These are phyloP conservation scores for Lasioglossum lativentre DNA, from an alignment of 2,888 invertebrate genomes.

Conservation along the genomic window DNA sequence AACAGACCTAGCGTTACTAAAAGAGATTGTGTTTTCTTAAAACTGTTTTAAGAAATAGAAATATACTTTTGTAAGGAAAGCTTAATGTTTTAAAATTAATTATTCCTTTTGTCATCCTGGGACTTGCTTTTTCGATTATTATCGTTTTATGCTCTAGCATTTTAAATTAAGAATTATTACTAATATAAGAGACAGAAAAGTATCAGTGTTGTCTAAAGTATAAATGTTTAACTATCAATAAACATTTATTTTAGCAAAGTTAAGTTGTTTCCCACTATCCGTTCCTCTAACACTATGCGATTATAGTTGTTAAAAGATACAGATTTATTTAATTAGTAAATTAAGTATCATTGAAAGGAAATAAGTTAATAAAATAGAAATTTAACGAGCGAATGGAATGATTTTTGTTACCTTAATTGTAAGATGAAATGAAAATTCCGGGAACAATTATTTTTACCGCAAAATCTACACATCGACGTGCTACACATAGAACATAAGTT, in stretches of 20 bases:
- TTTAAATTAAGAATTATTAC: too few relatives aligned
- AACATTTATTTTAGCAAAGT: neutral
- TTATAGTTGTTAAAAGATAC: neutral
- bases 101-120: neutral
- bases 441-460: too few relatives aligned
- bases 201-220: neutral
- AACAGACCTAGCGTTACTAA: conserved; percentile 57
- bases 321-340: neutral
- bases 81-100: neutral
- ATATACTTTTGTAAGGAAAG: conserved; percentile 21
- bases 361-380: neutral
- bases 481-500: too few relatives aligned
- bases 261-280: neutral
- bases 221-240: neutral
- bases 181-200: neutral
- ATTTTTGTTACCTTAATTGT: too few relatives aligned
- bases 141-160: neutral
- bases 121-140: neutral
- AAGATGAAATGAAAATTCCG: too few relatives aligned
- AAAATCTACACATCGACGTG: too few relatives aligned
- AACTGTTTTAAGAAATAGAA: conserved; percentile 13
- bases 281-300: neutral
- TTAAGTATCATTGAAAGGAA: neutral
- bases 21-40: neutral
- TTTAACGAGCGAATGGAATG: neutral